phyloP scores from a whole-genome alignment of 2,797 vertebrate species.

The Bradypus variegatus region DNA sequence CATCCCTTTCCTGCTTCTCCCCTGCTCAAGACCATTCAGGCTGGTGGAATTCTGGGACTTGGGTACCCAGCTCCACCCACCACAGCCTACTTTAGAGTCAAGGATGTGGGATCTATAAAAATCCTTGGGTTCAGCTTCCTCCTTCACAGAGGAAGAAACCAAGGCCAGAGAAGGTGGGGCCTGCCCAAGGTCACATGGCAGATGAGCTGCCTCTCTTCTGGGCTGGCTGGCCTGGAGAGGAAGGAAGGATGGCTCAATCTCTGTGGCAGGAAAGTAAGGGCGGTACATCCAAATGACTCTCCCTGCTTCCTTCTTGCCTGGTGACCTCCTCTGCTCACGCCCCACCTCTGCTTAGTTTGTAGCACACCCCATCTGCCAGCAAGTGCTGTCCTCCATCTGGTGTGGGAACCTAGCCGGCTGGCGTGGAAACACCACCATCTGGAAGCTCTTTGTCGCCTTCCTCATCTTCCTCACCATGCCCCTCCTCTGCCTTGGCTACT shows the following conservation, averaged over 20 bases:
- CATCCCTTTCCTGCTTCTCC: neutral
- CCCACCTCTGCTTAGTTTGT: conserved; percentile 77
- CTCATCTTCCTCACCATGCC: conserved; percentile 90
- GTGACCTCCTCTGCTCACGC: neutral
- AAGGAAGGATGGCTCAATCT: neutral
- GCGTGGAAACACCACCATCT: conserved; percentile 82
- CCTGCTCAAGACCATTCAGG: neutral
- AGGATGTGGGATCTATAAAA: neutral
- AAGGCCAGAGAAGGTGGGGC: neutral
- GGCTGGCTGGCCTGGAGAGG: neutral
- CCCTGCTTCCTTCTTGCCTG: neutral
- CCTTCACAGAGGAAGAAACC: neutral
- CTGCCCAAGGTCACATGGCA: neutral
- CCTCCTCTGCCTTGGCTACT: conserved; percentile 85
- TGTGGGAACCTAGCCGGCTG: conserved; percentile 83
- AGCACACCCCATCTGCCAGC: conserved; percentile 90
- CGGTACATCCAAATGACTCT: neutral
- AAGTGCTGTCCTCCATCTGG: conserved; percentile 91
- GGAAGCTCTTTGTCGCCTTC: conserved; percentile 84
- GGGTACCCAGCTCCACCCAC: neutral
- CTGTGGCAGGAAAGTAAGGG: neutral
- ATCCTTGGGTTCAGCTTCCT: neutral
- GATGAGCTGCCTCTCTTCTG: neutral
- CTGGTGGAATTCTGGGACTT: neutral
- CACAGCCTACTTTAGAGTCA: neutral